Evolutionary conservation across 2,113 vertebrate species (phyloP), one percentile per base, ranked within the genome.

Genomic region (Sturnus vulgaris): DNA sequence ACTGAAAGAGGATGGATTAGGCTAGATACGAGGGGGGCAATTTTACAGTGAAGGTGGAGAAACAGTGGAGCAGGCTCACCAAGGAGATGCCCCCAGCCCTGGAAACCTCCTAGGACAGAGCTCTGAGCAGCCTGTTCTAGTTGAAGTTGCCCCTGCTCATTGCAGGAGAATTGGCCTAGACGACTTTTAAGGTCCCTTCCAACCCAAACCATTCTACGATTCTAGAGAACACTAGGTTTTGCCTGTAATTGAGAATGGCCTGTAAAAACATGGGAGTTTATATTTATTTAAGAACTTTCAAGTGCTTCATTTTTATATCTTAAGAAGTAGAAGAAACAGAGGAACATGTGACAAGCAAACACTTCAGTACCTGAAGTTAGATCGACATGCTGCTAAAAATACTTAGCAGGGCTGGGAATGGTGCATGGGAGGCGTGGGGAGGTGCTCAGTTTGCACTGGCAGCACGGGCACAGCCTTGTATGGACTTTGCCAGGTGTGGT

Each of bases 211-310:
- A 10, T 53, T 73, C 61, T 15, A 5, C n/a, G 73, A 59, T 59
- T 84, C 46, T 44, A 39, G 50, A 47, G 22, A 92, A 27, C 2
- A 2, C 10, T 13, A n/a, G 6, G 12, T 28, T 22, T 46, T 55
- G n/a, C 11, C 31, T 35, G 42, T 12, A 46, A 30, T 44, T 27
- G 61, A 47, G n/a, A 82, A 87, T 53, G n/a, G 7, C 46, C 70
- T 85, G 18, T 59, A 77, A 55, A 40, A 88, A 77, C 70, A 79
- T 19, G 30, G 33, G 46, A 86, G 33, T 76, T 89, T 42, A 15
- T 85, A 66, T 83, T 88, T 96, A 59, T 68, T 90, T 81, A 91
- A 79, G 63, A 76, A 39, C 40, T 82, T 82, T 7, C 15, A 85
- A 90, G 65, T 55, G 63, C 23, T 85, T 92, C 4, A 10, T 53